These are phyloP conservation scores for Colinus virginianus DNA, from an alignment of 2,113 vertebrate species.

Conservation along the genomic window DNA sequence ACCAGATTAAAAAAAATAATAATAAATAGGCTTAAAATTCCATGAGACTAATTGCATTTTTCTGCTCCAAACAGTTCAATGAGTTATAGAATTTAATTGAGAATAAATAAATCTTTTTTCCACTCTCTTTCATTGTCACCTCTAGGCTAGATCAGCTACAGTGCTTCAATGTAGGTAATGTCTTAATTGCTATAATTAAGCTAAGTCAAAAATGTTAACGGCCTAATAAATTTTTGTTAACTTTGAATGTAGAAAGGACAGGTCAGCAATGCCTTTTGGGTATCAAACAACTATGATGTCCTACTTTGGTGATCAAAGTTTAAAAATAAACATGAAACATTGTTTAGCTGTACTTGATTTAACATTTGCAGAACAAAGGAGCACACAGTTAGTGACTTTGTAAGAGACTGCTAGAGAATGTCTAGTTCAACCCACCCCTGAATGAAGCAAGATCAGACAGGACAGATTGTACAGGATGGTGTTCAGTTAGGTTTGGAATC, in stretches of 20 bases:
- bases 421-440: background rate
- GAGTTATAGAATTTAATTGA: background rate
- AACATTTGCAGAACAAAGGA: background rate
- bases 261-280: background rate
- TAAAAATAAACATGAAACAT: background rate
- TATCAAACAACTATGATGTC: background rate
- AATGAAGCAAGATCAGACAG: background rate
- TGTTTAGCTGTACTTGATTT: background rate
- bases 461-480: background rate
- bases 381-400: background rate
- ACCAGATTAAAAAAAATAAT: background rate
- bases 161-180: slow-evolving; percentile 26
- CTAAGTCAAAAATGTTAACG: slow-evolving; percentile 54
- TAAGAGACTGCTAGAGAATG: background rate
- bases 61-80: background rate
- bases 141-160: slow-evolving; percentile 27
- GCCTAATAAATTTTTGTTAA: slow-evolving; percentile 40
- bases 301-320: background rate
- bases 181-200: slow-evolving; percentile 62
- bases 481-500: background rate
- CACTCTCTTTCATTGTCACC: slow-evolving; percentile 22
- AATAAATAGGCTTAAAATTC: background rate
- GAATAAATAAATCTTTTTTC: background rate
- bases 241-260: slow-evolving; percentile 24
- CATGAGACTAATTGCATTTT: background rate